Conservation (phyloP, 2,797 vertebrate genomes). For the Avahi laniger region DNA sequence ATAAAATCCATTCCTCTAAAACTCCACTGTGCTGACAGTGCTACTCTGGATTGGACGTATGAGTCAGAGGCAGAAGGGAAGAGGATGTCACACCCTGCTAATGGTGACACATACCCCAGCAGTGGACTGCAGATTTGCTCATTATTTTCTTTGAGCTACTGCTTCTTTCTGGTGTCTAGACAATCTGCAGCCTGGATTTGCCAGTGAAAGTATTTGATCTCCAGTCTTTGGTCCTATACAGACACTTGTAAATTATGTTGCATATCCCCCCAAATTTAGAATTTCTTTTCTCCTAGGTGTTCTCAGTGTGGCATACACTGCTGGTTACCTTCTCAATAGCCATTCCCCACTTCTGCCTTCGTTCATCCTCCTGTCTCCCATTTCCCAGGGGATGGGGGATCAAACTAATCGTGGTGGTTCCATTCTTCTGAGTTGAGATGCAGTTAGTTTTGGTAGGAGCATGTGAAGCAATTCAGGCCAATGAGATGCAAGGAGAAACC, state of each 20-base stretch:
- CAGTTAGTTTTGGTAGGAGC: neutral
- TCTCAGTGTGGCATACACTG: neutral
- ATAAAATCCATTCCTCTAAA: neutral
- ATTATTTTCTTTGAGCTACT: neutral
- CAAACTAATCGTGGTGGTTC: neutral
- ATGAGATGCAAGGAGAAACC: neutral
- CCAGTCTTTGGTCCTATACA: neutral
- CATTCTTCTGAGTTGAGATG: neutral
- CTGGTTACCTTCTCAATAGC: neutral
- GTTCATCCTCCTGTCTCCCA: neutral
- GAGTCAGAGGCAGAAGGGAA: neutral
- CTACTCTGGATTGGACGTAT: neutral
- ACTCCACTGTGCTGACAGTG: neutral
- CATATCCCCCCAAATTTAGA: neutral
- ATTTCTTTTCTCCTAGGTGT: neutral
- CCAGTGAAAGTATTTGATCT: neutral
- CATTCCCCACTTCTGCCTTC: neutral
- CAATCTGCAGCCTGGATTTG: neutral
- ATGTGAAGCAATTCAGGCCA: neutral
- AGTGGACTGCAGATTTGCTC: neutral
- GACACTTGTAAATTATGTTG: neutral
- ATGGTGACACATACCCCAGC: neutral
- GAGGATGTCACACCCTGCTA: neutral
- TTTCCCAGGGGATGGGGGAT: neutral
- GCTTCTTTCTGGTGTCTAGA: neutral